A percentile compares a stretch with the other conserved stretches of the same genome.
Evolutionary conservation across 2,888 invertebrate species (phyloP).

Genomic region (Phalera bucephala): DNA sequence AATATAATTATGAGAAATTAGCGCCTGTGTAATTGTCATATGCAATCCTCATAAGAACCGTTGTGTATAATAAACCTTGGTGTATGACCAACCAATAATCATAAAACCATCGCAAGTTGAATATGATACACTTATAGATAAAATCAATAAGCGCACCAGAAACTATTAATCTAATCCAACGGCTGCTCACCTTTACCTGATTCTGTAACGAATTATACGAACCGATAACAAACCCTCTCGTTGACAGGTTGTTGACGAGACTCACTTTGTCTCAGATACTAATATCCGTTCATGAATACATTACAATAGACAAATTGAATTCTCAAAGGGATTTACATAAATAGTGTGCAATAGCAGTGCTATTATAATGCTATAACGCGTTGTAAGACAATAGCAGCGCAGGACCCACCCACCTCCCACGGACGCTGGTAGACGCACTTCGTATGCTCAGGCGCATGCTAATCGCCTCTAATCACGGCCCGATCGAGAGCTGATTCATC

Average conservation of each 20-base stretch:
- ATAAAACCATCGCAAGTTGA: neutral
- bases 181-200: conserved; percentile 14
- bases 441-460: conserved; percentile 62
- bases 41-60: too few species aligned
- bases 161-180: conserved; percentile 6
- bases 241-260: conserved; percentile 59
- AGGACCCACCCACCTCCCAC: conserved; percentile 76
- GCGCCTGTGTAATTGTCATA: too few species aligned
- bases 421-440: conserved; percentile 46
- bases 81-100: too few species aligned
- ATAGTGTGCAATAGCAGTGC: conserved; percentile 74
- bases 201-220: conserved; percentile 26
- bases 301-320: conserved; percentile 77
- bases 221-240: conserved; percentile 36
- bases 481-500: conserved; percentile 79
- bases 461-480: conserved; percentile 77
- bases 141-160: conserved; percentile 1
- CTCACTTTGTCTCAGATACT: conserved; percentile 53
- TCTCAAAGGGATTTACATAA: conserved; percentile 77
- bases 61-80: too few species aligned
- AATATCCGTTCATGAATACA: conserved; percentile 67
- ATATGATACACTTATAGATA: neutral
- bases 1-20: too few species aligned
- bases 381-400: conserved; percentile 73
- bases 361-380: conserved; percentile 75